Percentiles rank a stretch among this genome's conserved stretches.
phyloP scores from a whole-genome alignment of 2,797 vertebrate species.

The Myoxocephalus aenaeus region DNA sequence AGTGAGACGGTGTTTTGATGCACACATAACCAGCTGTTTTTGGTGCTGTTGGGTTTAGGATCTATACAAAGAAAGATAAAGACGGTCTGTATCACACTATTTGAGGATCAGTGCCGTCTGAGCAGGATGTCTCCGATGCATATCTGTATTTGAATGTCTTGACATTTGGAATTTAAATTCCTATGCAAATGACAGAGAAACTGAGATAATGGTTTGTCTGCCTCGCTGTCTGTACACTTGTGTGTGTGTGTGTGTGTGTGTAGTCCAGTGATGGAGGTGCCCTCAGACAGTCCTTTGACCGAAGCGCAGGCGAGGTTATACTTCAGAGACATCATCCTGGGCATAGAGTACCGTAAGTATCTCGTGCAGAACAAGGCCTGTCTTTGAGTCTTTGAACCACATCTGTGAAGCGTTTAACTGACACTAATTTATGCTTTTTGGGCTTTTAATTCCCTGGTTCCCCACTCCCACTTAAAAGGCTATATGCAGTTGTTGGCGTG shows the following conservation, averaged over 20 bases:
- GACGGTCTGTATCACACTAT: background rate
- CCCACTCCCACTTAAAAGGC: background rate
- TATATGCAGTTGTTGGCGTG: background rate
- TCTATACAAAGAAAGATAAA: background rate
- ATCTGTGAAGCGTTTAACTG: background rate
- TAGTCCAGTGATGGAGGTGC: constrained; percentile 98
- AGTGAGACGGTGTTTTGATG: background rate
- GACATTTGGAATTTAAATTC: constrained; percentile 5
- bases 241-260: too few species aligned
- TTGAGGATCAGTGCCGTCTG: constrained; percentile 10
- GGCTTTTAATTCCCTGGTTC: background rate
- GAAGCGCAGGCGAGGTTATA: constrained; percentile 93
- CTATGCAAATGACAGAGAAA: constrained; percentile 3
- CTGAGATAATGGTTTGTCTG: background rate
- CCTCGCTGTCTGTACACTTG: too few species aligned
- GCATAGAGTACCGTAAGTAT: constrained; percentile 97
- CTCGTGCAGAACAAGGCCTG: background rate
- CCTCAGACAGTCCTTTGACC: constrained; percentile 88
- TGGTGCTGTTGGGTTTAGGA: background rate
- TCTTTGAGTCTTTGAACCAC: background rate
- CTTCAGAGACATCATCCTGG: constrained; percentile 95
- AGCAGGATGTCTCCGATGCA: constrained; percentile 7
- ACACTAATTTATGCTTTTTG: background rate
- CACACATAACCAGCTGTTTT: background rate
- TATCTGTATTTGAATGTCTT: constrained; percentile 3